Evolutionary conservation across 2,888 invertebrate genomes (phyloP).

Genomic region (Cheilosia impressa): DNA sequence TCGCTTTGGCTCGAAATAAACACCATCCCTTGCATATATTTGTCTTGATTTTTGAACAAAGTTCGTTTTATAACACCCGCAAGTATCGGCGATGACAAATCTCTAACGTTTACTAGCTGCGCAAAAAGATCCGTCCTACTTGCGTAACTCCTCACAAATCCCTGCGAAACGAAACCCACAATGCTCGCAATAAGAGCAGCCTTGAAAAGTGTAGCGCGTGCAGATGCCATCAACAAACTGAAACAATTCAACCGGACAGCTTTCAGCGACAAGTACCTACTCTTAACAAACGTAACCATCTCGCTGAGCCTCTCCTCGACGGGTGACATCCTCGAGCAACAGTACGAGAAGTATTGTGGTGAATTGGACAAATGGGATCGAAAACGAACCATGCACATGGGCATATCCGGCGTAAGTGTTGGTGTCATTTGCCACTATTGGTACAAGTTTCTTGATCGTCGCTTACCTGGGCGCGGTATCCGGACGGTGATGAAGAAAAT

Average conservation of each 20-base stretch:
- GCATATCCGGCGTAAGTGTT: slow-evolving; percentile 89
- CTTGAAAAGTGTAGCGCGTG: slow-evolving; percentile 39
- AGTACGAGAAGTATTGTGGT: slow-evolving; percentile 87
- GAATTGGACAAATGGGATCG: slow-evolving; percentile 86
- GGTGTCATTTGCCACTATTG: slow-evolving; percentile 94
- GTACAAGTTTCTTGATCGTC: slow-evolving; percentile 91
- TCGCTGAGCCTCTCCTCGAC: slow-evolving; percentile 90
- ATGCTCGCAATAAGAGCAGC: slow-evolving; percentile 59
- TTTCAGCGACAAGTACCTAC: slow-evolving; percentile 87
- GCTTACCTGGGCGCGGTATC: slow-evolving; percentile 88
- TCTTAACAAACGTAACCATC: slow-evolving; percentile 91
- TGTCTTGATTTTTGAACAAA: slow-evolving; percentile 1
- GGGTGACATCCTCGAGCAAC: slow-evolving; percentile 93
- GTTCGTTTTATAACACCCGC: slow-evolving; percentile 50
- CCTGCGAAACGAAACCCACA: neutral
- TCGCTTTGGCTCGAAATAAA: slow-evolving; percentile 6
- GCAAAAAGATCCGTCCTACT: slow-evolving; percentile 10
- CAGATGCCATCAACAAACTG: slow-evolving; percentile 72
- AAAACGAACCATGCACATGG: slow-evolving; percentile 90
- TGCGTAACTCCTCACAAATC: slow-evolving; percentile 2
- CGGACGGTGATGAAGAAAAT: slow-evolving; percentile 90
- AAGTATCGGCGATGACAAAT: slow-evolving; percentile 39
- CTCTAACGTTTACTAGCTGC: slow-evolving; percentile 4
- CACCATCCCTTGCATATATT: neutral
- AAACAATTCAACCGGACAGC: slow-evolving; percentile 82